Base-by-base conservation (phyloP, 2,888 invertebrate genomes). In the Drosophila histrio region DNA sequence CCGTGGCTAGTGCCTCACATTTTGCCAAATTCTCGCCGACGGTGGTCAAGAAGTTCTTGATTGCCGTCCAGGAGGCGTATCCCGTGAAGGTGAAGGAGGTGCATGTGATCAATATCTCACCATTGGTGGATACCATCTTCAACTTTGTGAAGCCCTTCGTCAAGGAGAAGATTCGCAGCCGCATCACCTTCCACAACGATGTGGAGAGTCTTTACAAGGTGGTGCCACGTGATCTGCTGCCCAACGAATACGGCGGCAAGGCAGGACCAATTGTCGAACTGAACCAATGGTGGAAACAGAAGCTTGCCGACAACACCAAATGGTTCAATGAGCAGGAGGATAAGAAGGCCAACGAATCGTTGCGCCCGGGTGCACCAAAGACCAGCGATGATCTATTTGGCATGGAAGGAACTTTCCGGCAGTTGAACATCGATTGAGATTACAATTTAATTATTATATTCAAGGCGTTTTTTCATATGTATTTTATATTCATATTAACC, bases 21-120 rank as follows among this genome's bases (percentile, higher is more conserved):
- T 96, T 97, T 90, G 94, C 96, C 74, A 97, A 96, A 92, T 95
- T 97, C 91, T 96, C 96, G 0, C 97, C 97, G 0, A 93, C 95
- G 0, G 91, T 96, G 50, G 95, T 96, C 53, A 97, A 96, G 92
- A 97, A 97, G 92, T 96, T 97, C 92, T 93, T 97, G 84, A 95
- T 96, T 67, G 96, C 96, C 91, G 96, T 96, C 15, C 96, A 96
- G 93, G 97, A 97, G 92, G 97, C 96, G 3, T 97, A 97, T 91
- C 97, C 97, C 4, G 97, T 97, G 0, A 97, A 96, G 91, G 93
- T 97, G 84, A 97, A 97, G 91, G 96, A 96, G 92, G 96, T 97
- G 24, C 97, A 97, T 89, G 95, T 97, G 1, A 94, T 97, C 87
- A 97, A 97, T 89, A 95, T 96, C 3, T 96, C 96, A 1, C 96